Evolutionary conservation across 1,140 invertebrate genomes (phyloP), one percentile per base, ranked within the genome.

Genomic region (Subanguina moxae): DNA sequence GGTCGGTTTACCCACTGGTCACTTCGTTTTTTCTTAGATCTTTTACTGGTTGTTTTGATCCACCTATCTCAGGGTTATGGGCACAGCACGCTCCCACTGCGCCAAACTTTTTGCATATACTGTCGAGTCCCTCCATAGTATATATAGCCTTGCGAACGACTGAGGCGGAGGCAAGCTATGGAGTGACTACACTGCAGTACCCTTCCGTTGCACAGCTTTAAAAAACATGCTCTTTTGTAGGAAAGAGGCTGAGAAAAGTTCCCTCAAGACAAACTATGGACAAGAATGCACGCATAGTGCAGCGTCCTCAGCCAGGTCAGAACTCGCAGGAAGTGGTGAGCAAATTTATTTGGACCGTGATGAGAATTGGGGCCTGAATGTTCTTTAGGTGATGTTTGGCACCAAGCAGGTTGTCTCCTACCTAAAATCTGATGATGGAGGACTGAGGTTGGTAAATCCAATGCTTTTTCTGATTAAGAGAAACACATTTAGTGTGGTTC

Each of bases 361-460:
- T 43, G 8, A 25, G 27, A 61, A 5, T 5, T 23, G 3, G 3
- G 13, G 13, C 9, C 9, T 3, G 21, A 56, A 23, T 56, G 9
- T 5, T 23, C 27, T 61, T 61, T 61, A 70, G 48, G 66, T 70
- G 19, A 70, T 70, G 68, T 66, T 70, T 57, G 68, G 68, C 11
- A 56, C 68, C 28, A 45, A 52, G 8, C 68, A 58, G 30, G 32
- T 70, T 15, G 27, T 70, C 17, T 65, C 63, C 0, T 70, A 27
- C 19, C 17, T 46, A n/a, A 21, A 56, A 27, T 15, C 28, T 13
- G 21, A 58, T 0, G 68, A 56, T 5, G 32, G 11, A 38, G 32
- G 32, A 3, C 11, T 38, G 32, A 38, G 32, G 32, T 38, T 38
- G 32, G 32, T 38, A 11, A 38, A 38, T 38, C 11, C 11, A 11